Percentiles rank a stretch among this genome's conserved stretches.
Evolutionary conservation across 2,888 invertebrate species (phyloP).

Genomic region (Mactromeris polynyma): DNA sequence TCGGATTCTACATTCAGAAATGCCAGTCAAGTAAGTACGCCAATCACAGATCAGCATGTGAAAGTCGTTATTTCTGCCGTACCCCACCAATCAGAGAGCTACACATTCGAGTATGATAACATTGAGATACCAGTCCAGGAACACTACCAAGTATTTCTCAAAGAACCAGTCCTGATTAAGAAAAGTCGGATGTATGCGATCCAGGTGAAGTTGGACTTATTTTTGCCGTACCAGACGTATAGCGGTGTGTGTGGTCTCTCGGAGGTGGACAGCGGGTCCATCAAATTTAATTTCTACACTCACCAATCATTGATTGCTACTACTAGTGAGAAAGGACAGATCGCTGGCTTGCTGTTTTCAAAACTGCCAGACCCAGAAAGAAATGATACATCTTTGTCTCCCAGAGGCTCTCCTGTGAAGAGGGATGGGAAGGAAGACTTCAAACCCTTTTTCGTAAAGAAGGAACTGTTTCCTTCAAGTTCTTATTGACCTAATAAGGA

Average conservation of each 20-base stretch:
- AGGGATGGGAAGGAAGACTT: slow-evolving; percentile 37
- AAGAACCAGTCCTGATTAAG: slow-evolving; percentile 59
- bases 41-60: slow-evolving; percentile 57
- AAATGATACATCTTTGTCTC: slow-evolving; percentile 56
- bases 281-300: slow-evolving; percentile 62
- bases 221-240: slow-evolving; percentile 65
- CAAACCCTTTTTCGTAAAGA: slow-evolving; percentile 43
- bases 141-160: slow-evolving; percentile 58
- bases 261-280: slow-evolving; percentile 63
- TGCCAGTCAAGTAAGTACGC: slow-evolving; percentile 25
- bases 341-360: slow-evolving; percentile 65
- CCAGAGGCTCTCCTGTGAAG: slow-evolving; percentile 64
- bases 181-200: slow-evolving; percentile 64
- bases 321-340: slow-evolving; percentile 65
- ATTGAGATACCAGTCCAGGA: slow-evolving; percentile 63
- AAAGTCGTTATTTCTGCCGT: slow-evolving; percentile 51
- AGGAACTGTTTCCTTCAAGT: slow-evolving; percentile 48
- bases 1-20: slow-evolving; percentile 39
- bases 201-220: slow-evolving; percentile 67
- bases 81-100: slow-evolving; percentile 48
- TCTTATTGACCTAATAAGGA: slow-evolving; percentile 25
- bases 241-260: slow-evolving; percentile 59
- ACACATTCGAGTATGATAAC: slow-evolving; percentile 56
- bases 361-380: slow-evolving; percentile 63
- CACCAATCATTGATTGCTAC: slow-evolving; percentile 68